phyloP scores from a whole-genome alignment of 2,797 vertebrate genomes.

The Acropternis orthonyx region DNA sequence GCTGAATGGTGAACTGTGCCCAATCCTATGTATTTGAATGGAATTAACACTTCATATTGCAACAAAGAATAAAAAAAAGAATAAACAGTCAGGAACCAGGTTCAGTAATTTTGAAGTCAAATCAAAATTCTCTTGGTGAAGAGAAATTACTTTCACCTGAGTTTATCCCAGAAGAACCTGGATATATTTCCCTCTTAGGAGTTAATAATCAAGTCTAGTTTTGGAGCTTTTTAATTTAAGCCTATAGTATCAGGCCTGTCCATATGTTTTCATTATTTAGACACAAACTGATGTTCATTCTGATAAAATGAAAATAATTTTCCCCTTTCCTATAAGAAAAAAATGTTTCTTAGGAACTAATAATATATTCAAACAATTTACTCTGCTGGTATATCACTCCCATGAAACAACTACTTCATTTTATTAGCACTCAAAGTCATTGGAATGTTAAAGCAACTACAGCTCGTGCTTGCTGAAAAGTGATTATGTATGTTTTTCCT shows the following conservation, averaged over 20 bases:
- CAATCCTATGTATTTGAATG: background rate
- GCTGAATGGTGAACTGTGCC: background rate
- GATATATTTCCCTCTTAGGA: background rate
- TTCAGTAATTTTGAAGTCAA: background rate
- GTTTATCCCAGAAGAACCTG: background rate
- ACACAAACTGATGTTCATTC: background rate
- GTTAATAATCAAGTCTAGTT: background rate
- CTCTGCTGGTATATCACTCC: background rate
- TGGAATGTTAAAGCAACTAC: constrained; percentile 14
- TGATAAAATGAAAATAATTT: background rate
- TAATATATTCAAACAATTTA: background rate
- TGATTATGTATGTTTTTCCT: constrained; percentile 61
- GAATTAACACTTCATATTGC: background rate
- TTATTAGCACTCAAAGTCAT: constrained; percentile 26
- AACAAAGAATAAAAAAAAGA: background rate
- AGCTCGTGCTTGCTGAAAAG: background rate
- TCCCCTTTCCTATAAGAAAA: background rate
- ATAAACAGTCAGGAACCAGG: background rate
- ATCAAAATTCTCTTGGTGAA: background rate
- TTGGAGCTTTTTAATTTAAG: background rate
- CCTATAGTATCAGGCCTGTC: background rate
- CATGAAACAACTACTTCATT: background rate
- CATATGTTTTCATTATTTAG: background rate
- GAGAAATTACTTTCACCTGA: background rate
- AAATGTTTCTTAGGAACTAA: constrained; percentile 11